Evolutionary conservation across 2,113 vertebrate genomes (phyloP), one percentile per base, ranked within the genome.

Genomic region (Mormyrus iriodes): DNA sequence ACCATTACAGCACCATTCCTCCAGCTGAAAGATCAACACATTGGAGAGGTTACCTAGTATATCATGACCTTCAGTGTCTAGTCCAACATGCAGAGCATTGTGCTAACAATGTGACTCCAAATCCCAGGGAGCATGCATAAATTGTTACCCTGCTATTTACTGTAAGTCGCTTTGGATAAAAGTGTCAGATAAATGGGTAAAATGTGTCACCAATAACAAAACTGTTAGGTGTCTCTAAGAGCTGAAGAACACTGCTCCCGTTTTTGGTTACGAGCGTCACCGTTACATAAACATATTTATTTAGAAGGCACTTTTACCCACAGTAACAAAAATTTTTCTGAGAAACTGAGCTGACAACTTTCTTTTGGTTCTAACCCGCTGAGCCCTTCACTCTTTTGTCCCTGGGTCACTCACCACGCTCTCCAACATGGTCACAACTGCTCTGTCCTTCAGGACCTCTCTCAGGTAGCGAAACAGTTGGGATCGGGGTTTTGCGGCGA

Each of bases 341-440:
- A n/a, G 55, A 61, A 61, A n/a, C 24, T n/a, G 55, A 61, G n/a
- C 24, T 9, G n/a, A n/a, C 24, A 61, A 61, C 55, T 24, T 61
- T 65, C 61, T 31, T 2, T 69, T 31, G 61, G 61, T 3, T 10
- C n/a, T 13, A 31, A n/a, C n/a, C 61, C 3, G 27, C 61, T 69
- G 10, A 31, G 58, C n/a, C 58, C 8, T 9, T 2, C 61, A 9
- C 58, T 24, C 58, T 3, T 24, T 65, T 48, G 5, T 83, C 15
- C 35, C 39, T 9, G 79, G 69, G 8, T 55, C 19, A 87, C 94
- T 96, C 94, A 99, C 98, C 95, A 93, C 3, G 19, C 93, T 92
- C 92, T 96, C 96, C 92, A 99, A 93, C 85, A 90, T 90, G 87
- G 90, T 52, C 27, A 98, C 91, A 39, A 93, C 88, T 27, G 94